Evolutionary conservation across 2,113 vertebrate genomes (phyloP).

Genomic region (Burhinus oedicnemus): DNA sequence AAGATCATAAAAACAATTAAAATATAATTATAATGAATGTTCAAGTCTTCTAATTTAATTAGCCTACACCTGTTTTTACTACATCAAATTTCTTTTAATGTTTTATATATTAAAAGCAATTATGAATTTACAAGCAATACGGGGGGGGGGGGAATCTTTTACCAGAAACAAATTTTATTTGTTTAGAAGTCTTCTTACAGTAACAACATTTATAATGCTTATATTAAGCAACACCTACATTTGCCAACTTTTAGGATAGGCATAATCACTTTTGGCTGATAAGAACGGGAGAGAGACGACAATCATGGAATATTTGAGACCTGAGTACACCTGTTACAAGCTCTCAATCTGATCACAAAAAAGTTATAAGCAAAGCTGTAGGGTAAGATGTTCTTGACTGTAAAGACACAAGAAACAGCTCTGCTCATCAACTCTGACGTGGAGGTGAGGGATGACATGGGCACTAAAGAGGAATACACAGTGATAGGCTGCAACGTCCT

Average conservation of each 20-base stretch:
- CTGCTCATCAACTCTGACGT: neutral
- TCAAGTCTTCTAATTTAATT: conserved; percentile 25
- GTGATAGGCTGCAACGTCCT: neutral
- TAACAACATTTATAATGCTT: neutral
- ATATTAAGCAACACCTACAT: neutral
- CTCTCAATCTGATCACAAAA: neutral
- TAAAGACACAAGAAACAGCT: neutral
- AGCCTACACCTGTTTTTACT: conserved; percentile 9
- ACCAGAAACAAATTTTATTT: neutral
- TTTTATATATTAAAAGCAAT: conserved; percentile 31
- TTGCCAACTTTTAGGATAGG: neutral
- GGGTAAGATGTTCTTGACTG: neutral
- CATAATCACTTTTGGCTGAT: neutral
- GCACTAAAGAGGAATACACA: neutral
- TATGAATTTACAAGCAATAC: neutral
- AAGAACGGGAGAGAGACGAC: neutral
- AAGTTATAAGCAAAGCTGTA: neutral
- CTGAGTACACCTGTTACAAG: neutral
- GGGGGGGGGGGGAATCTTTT: neutral
- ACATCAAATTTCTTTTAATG: conserved; percentile 5
- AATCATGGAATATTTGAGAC: neutral
- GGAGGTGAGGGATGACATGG: neutral
- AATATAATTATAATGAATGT: conserved; percentile 17
- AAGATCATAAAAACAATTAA: conserved; percentile 24
- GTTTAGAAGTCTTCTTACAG: neutral